phyloP scores from a whole-genome alignment of 2,888 invertebrate species.

The Sminthurides aquaticus region DNA sequence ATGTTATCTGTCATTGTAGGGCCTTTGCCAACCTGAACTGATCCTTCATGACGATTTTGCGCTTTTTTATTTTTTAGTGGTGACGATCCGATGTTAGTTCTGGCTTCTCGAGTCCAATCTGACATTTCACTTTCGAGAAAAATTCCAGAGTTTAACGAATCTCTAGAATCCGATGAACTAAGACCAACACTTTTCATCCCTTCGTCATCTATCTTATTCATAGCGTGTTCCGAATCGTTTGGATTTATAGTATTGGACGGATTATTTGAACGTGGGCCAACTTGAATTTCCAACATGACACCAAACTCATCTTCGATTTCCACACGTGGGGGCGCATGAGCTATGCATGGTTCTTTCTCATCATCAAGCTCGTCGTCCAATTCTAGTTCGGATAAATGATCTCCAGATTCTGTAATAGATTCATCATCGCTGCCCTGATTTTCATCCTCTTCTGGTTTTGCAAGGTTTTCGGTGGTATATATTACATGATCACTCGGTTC shows the following conservation, averaged over 20 bases:
- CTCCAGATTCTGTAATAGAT: constrained; percentile 39
- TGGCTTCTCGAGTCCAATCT: constrained; percentile 76
- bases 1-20: background rate
- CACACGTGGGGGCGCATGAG: constrained; percentile 56
- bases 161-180: constrained; percentile 54
- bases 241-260: background rate
- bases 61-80: constrained; percentile 21
- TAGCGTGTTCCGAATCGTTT: background rate
- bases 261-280: constrained; percentile 8
- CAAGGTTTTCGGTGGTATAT: background rate
- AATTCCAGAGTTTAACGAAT: constrained; percentile 49
- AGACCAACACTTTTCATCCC: constrained; percentile 46
- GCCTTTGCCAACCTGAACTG: background rate
- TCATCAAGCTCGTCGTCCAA: constrained; percentile 32
- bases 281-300: constrained; percentile 44
- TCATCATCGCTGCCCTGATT: background rate
- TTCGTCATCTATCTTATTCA: constrained; percentile 19
- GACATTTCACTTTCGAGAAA: constrained; percentile 80
- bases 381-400: constrained; percentile 29
- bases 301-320: constrained; percentile 67
- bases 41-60: constrained; percentile 5
- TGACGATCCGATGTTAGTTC: constrained; percentile 47
- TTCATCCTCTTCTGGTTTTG: background rate
- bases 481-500: background rate
- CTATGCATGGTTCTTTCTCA: constrained; percentile 30